These are phyloP conservation scores for Myripristis jacobus DNA, from an alignment of 2,797 vertebrate species.

Conservation along the genomic window DNA sequence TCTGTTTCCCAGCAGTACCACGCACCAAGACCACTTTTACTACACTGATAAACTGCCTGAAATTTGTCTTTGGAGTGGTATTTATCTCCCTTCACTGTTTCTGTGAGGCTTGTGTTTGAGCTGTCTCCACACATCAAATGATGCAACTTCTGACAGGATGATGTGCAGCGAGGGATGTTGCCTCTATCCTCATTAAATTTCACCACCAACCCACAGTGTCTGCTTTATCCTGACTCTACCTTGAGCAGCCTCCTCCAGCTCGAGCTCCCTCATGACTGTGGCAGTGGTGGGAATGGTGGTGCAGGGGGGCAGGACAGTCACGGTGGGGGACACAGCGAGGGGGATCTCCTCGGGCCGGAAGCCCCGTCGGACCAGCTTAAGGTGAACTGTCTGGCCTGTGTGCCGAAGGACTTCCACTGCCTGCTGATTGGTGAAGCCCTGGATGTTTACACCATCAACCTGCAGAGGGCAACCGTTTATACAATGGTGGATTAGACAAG, in stretches of 20 bases:
- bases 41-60: neutral
- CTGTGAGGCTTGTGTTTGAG: neutral
- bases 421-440: slow-evolving; percentile 97
- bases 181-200: slow-evolving; percentile 30
- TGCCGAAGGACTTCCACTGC: slow-evolving; percentile 94
- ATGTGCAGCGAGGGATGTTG: slow-evolving; percentile 24
- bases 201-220: neutral
- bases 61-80: neutral
- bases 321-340: slow-evolving; percentile 42
- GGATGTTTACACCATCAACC: slow-evolving; percentile 97
- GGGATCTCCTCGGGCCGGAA: slow-evolving; percentile 84
- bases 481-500: slow-evolving; percentile 32
- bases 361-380: slow-evolving; percentile 89
- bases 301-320: slow-evolving; percentile 52
- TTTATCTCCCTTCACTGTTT: neutral
- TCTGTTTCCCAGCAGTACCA: neutral
- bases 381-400: slow-evolving; percentile 91
- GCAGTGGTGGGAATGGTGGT: slow-evolving; percentile 51
- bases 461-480: slow-evolving; percentile 70
- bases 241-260: slow-evolving; percentile 62
- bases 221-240: slow-evolving; percentile 50
- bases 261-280: slow-evolving; percentile 62
- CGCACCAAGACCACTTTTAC: neutral
- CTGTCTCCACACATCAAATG: slow-evolving; percentile 49
- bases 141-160: slow-evolving; percentile 36